Evolutionary conservation across 2,888 invertebrate species (phyloP).

Genomic region (Xestia sexstrigata): DNA sequence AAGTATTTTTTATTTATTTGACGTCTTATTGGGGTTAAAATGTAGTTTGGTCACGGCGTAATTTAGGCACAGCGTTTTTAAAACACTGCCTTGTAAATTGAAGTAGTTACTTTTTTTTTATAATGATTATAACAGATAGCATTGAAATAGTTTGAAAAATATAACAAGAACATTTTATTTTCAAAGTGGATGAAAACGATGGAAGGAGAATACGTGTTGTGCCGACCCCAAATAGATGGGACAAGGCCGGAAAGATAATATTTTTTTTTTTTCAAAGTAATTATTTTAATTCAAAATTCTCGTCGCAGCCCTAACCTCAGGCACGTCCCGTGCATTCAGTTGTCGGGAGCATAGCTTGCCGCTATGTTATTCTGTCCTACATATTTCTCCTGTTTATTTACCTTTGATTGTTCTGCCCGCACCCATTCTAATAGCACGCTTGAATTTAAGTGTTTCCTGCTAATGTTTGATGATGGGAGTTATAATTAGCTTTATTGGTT

Average conservation of each 20-base stretch:
- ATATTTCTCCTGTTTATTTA: slow-evolving; percentile 62
- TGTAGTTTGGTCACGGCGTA: too few species aligned
- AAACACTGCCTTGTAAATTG: background rate
- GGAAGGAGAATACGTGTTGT: too few species aligned
- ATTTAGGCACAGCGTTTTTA: background rate
- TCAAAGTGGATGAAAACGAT: too few species aligned
- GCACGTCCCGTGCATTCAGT: slow-evolving; percentile 48
- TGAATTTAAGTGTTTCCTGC: slow-evolving; percentile 55
- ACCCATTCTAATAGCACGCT: slow-evolving; percentile 40
- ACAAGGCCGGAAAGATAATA: too few species aligned
- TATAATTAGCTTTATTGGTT: slow-evolving; percentile 54
- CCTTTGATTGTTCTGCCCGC: slow-evolving; percentile 53
- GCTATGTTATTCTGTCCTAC: slow-evolving; percentile 47
- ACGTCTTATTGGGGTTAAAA: too few species aligned
- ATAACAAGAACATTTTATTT: background rate
- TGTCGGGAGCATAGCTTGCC: slow-evolving; percentile 50
- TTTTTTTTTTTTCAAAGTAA: too few species aligned
- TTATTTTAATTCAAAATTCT: background rate
- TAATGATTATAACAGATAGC: too few species aligned
- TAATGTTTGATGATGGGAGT: slow-evolving; percentile 48
- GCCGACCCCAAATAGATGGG: too few species aligned
- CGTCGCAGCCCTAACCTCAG: slow-evolving; percentile 46
- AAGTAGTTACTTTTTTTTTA: background rate
- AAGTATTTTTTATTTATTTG: too few species aligned
- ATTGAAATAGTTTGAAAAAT: background rate